These are phyloP conservation scores for Schizaphis graminum DNA, from an alignment of 2,888 invertebrate species.

Conservation along the genomic window DNA sequence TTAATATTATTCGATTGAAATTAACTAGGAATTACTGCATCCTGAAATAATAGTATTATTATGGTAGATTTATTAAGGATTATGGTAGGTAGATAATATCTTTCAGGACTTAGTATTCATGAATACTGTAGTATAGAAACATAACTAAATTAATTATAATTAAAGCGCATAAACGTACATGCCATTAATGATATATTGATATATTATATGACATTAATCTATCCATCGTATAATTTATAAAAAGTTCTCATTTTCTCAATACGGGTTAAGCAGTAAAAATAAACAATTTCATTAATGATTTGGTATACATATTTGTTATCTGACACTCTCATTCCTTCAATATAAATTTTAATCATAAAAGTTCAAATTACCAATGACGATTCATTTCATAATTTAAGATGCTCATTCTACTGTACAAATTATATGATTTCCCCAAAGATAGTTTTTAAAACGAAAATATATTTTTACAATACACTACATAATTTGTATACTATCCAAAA, in stretches of 20 bases:
- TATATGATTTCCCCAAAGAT: slow-evolving; percentile 28
- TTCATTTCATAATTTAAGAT: slow-evolving; percentile 27
- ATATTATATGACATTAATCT: slow-evolving; percentile 1
- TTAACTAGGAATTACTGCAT: not conserved
- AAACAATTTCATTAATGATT: slow-evolving; percentile 23
- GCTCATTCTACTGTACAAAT: slow-evolving; percentile 15
- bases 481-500: not conserved
- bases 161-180: not conserved
- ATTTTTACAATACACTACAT: not conserved
- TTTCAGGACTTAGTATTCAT: not conserved
- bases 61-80: not conserved
- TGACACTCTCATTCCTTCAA: not conserved
- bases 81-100: not conserved
- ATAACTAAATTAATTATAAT: not conserved
- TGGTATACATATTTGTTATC: not conserved
- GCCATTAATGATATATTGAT: not conserved
- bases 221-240: not conserved
- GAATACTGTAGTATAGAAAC: not conserved
- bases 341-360: slow-evolving; percentile 13
- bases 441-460: not conserved
- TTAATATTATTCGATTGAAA: not conserved
- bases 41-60: not conserved
- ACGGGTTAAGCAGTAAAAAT: not conserved
- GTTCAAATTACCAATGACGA: slow-evolving; percentile 27
- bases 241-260: not conserved